Evolutionary conservation across 2,113 vertebrate species (phyloP), one percentile per base, ranked within the genome.

Genomic region (Lophius piscatorius): DNA sequence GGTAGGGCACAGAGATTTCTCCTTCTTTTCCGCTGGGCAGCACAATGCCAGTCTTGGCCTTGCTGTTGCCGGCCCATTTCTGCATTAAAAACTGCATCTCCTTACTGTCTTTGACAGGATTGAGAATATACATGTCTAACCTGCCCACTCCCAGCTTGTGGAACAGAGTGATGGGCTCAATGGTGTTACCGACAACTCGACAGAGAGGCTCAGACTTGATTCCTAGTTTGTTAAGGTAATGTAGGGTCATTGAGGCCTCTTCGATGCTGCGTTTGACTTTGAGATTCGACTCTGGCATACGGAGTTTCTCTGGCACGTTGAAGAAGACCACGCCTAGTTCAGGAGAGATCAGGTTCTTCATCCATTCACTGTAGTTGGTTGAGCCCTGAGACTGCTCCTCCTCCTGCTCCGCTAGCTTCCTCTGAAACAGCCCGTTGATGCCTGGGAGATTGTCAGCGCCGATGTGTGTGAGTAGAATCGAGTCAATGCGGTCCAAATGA

Each of bases 41-140:
- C 71, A 97, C 89, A 12, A 99, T 96, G 6, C 97, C 97, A 26
- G 97, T 98, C 81, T 98, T 98, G 60, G 97, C 97, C 79, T 98
- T 98, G 80, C 97, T 98, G 57, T 98, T 98, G 1, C 97, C 97
- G 9, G 97, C 94, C 97, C 97, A 99, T 76, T 96, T 98, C 39
- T 98, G 96, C 97, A 98, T 98, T 62, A 99, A 91, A 78, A 99
- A 99, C 51, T 98, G 97, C 97, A 99, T 98, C 86, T 99, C 97
- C 81, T 98, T 98, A 83, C 97, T 98, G 78, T 98, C 97, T 73
- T 95, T 97, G 38, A 98, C 95, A 3, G 97, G 97, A 65, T 98
- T 98, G 50, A 99, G 91, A 54, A 98, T 74, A 7, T 97, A 99
- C 96, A 99, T 98, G 78, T 99, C 97, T 78, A 99, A 84, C 52